Base-by-base conservation (phyloP, 2,888 invertebrate genomes). In the Aricia artaxerxes region DNA sequence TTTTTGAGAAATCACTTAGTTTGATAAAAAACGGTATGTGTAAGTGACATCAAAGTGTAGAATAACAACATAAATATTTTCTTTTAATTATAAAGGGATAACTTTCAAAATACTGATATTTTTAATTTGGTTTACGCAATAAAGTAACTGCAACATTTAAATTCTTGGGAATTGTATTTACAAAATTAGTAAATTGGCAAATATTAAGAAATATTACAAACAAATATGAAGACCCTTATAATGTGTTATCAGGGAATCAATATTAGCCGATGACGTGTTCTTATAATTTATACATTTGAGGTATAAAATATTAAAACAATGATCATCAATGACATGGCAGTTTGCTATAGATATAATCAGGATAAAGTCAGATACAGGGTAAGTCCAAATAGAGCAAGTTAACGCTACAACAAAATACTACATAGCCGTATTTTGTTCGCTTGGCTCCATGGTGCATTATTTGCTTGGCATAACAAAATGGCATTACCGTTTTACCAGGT, bases 81-180 rank as follows among this genome's bases (percentile, higher is more conserved):
- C 4, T 4, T 57, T 35, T 76, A 53, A 11, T 35, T 53, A 53
- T 2, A 53, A 6, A 76, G 16, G 57, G 76, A 57, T 76, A 76
- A 76, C 53, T 31, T 75, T 53, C 5, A 24, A 76, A 76, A 76
- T 76, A 76, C 76, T 76, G 53, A 38, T 35, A 6, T 57, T 53
- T 35, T 35, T 57, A 31, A 53, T 35, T 53, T 76, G 53, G 16
- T 53, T 53, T 57, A 24, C 2, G 40, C 44, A n/a, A n/a, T 40
- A 72, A 13, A 73, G 24, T 13, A 38, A 5, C 31, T 69, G 35
- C 35, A 11, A 64, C 35, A 35, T 64, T 31, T 35, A 69, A 35
- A 35, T 35, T 69, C 31, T 1, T 64, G 64, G 11, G 11, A 69
- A 31, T 69, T 38, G 35, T 35, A 35, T 31, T 69, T 69, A 69